A percentile compares a stretch with the other conserved stretches of the same genome.
Evolutionary conservation across 2,888 invertebrate species (phyloP).

Genomic region (Drosophila yooni): DNA sequence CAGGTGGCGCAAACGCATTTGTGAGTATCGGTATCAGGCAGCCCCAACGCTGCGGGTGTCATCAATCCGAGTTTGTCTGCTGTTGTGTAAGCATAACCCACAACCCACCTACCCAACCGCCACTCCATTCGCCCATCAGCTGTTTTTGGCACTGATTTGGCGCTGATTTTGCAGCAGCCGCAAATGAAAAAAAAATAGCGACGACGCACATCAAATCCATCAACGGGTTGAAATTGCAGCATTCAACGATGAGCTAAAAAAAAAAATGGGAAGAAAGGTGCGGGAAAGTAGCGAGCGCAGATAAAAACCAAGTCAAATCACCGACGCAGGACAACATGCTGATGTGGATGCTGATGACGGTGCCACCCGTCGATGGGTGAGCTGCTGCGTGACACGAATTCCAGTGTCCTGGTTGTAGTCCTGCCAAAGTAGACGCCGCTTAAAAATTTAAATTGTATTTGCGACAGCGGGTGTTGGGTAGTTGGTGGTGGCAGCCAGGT

Average conservation of each 20-base stretch:
- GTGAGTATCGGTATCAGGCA: constrained; percentile 73
- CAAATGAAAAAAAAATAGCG: constrained; percentile 26
- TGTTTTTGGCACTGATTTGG: constrained; percentile 70
- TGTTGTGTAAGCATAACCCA: background rate
- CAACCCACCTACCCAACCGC: background rate
- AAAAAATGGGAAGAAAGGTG: constrained; percentile 11
- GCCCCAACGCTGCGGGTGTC: constrained; percentile 68
- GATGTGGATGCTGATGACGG: constrained; percentile 65
- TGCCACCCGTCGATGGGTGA: constrained; percentile 62
- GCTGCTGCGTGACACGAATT: constrained; percentile 77
- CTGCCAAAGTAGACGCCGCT: constrained; percentile 78
- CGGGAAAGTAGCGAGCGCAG: constrained; percentile 3
- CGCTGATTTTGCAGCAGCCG: constrained; percentile 68
- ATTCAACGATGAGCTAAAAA: constrained; percentile 60
- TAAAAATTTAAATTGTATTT: constrained; percentile 81
- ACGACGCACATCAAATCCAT: constrained; percentile 69
- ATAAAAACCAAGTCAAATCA: constrained; percentile 48
- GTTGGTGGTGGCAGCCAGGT: constrained; percentile 36
- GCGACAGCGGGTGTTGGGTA: constrained; percentile 50
- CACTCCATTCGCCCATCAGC: background rate
- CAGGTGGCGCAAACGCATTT: constrained; percentile 41
- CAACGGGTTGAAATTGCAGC: constrained; percentile 80
- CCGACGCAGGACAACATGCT: constrained; percentile 68
- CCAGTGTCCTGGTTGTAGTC: constrained; percentile 15
- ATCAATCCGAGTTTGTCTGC: constrained; percentile 73